A percentile compares a stretch with the other conserved stretches of the same genome.
phyloP scores from a whole-genome alignment of 2,797 vertebrate genomes.

The Heteromormyrus szaboi region DNA sequence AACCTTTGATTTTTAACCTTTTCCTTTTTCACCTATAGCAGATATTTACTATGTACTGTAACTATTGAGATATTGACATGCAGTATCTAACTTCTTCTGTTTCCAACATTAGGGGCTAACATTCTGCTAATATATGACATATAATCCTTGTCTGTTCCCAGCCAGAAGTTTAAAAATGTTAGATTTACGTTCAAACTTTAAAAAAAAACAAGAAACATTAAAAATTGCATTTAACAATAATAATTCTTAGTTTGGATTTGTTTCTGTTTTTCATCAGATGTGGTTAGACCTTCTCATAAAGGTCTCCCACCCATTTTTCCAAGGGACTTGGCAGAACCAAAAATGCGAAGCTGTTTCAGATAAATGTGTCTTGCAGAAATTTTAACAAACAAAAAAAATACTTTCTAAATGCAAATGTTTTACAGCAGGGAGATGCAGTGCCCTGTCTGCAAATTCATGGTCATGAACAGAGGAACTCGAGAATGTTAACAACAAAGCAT shows the following conservation, averaged over 20 bases:
- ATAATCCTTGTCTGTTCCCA: neutral
- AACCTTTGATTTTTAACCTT: neutral
- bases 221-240: neutral
- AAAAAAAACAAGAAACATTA: neutral
- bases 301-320: neutral
- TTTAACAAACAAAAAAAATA: neutral
- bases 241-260: neutral
- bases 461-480: conserved; percentile 12
- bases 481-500: neutral
- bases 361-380: neutral
- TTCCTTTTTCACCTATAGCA: neutral
- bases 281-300: neutral
- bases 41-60: neutral
- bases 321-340: conserved; percentile 36
- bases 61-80: neutral
- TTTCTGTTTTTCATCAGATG: conserved; percentile 16
- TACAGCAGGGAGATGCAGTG: conserved; percentile 25
- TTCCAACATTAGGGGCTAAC: neutral
- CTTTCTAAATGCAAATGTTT: conserved; percentile 7
- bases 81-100: neutral
- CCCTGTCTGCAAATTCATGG: conserved; percentile 44
- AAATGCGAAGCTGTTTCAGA: conserved; percentile 14
- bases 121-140: neutral
- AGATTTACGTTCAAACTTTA: neutral
- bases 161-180: neutral